These are phyloP conservation scores for Astyanax mexicanus DNA, from an alignment of 2,797 vertebrate genomes.

Conservation along the genomic window DNA sequence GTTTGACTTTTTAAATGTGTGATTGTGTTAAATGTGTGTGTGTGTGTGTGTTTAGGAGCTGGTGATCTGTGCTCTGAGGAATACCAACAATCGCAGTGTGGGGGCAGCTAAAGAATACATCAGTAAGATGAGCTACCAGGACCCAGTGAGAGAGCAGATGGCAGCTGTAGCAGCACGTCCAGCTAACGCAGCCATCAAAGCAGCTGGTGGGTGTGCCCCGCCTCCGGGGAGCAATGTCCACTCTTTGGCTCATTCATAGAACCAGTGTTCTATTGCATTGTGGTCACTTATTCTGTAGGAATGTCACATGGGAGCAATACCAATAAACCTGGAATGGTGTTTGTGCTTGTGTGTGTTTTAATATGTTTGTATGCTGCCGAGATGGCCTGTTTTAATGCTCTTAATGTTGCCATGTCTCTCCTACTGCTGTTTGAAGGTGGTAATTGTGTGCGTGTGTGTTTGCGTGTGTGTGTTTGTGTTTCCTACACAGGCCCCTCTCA, in stretches of 20 bases:
- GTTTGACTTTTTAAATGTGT: neutral
- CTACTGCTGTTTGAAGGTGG: neutral
- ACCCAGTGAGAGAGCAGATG: slow-evolving; percentile 89
- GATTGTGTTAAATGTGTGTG: neutral
- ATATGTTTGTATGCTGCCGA: neutral
- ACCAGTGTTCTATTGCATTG: neutral
- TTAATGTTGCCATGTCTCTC: slow-evolving; percentile 44
- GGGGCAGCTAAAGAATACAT: slow-evolving; percentile 92
- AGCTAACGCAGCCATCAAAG: slow-evolving; percentile 83
- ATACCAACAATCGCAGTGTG: slow-evolving; percentile 87
- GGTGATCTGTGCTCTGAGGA: slow-evolving; percentile 84
- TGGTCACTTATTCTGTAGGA: neutral
- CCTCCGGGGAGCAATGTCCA: slow-evolving; percentile 35
- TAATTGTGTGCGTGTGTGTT: slow-evolving; percentile 13
- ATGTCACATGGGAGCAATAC: neutral
- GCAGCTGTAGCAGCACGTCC: slow-evolving; percentile 80
- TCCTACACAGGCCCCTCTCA: slow-evolving; percentile 72
- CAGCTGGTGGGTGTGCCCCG: slow-evolving; percentile 79
- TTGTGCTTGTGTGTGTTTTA: neutral
- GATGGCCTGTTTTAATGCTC: neutral
- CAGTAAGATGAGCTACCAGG: slow-evolving; percentile 93
- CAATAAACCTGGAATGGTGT: neutral
- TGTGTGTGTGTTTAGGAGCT: slow-evolving; percentile 78
- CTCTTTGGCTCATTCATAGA: slow-evolving; percentile 6
- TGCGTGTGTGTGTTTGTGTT: slow-evolving; percentile 21